These are phyloP conservation scores for Tenrec ecaudatus DNA, from an alignment of 2,113 vertebrate genomes.

Conservation along the genomic window DNA sequence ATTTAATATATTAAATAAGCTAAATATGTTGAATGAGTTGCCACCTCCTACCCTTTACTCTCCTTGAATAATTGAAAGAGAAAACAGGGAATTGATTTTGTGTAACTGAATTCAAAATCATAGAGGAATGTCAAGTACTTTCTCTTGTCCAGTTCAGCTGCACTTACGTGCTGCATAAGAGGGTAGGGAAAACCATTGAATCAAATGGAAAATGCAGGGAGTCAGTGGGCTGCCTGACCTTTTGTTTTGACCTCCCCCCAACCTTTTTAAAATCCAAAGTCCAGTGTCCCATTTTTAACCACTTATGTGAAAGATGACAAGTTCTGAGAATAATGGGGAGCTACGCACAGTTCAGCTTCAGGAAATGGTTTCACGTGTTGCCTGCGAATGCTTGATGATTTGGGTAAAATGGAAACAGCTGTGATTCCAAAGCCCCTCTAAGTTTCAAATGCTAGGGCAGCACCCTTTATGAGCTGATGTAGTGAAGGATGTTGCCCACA, in stretches of 20 bases:
- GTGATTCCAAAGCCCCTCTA: constrained; percentile 39
- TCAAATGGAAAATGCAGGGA: background rate
- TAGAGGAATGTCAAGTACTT: background rate
- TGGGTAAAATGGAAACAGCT: constrained; percentile 71
- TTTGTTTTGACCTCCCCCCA: background rate
- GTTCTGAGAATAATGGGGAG: constrained; percentile 23
- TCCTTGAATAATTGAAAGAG: background rate
- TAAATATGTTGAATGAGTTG: too few species aligned
- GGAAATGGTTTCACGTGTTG: constrained; percentile 65
- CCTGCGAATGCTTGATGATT: constrained; percentile 32
- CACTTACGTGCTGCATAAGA: constrained; percentile 1
- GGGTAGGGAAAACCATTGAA: background rate
- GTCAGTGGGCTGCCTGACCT: background rate
- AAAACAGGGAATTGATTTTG: constrained; percentile 44
- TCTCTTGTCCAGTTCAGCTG: background rate
- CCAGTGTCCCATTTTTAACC: constrained; percentile 8
- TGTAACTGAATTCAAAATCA: background rate
- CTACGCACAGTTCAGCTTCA: background rate
- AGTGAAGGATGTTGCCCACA: constrained; percentile 27
- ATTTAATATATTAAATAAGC: background rate
- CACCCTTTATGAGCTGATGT: constrained; percentile 56
- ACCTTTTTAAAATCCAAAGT: constrained; percentile 25
- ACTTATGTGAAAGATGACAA: constrained; percentile 16
- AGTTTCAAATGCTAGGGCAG: constrained; percentile 3
- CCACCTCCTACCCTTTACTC: background rate